A percentile compares a stretch with the other conserved stretches of the same genome.
phyloP scores from a whole-genome alignment of 2,888 invertebrate genomes.

The Lasioglossum malachurum region DNA sequence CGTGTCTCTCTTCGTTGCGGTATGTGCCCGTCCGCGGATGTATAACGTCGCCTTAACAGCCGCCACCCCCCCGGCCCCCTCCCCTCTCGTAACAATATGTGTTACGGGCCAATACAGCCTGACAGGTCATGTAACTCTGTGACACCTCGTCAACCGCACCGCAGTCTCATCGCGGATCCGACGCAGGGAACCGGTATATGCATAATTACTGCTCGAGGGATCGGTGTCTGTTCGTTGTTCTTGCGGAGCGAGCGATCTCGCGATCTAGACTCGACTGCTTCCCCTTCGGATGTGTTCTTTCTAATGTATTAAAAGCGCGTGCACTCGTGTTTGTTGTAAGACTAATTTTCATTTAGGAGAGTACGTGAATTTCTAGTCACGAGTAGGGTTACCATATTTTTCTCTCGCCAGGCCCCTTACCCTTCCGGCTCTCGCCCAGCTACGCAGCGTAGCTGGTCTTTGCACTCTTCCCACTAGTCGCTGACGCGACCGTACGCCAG shows the following conservation, averaged over 20 bases:
- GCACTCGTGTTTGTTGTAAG: neutral
- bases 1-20: slow-evolving; percentile 58
- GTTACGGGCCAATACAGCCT: slow-evolving; percentile 52
- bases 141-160: slow-evolving; percentile 20
- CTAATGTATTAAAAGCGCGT: neutral
- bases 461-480: no score
- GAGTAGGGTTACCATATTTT: no score
- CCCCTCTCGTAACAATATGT: slow-evolving; percentile 43
- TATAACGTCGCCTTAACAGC: slow-evolving; percentile 44
- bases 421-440: no score
- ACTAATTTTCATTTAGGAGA: neutral
- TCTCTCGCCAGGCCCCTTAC: no score
- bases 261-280: neutral
- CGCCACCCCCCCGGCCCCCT: neutral
- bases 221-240: neutral
- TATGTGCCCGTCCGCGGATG: slow-evolving; percentile 45
- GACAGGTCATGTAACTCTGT: slow-evolving; percentile 43
- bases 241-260: neutral
- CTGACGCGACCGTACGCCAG: no score
- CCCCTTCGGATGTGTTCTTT: neutral
- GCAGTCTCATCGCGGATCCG: slow-evolving; percentile 19
- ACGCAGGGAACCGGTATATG: neutral
- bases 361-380: neutral
- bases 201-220: slow-evolving; percentile 23
- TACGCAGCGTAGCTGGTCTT: no score